phyloP scores from a whole-genome alignment of 2,888 invertebrate species.

The Lingula anatina region DNA sequence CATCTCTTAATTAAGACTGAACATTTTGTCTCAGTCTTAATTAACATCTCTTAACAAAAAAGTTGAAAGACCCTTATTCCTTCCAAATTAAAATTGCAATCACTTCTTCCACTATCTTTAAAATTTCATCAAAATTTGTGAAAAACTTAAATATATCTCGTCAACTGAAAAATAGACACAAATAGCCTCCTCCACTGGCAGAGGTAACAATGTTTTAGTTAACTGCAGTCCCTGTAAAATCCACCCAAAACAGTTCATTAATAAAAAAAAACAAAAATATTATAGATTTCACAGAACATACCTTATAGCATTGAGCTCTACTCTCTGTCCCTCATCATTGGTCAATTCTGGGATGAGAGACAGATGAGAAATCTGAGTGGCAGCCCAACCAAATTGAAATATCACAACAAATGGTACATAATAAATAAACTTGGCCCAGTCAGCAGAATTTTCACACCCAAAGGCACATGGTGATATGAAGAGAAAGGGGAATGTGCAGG shows the following conservation, averaged over 20 bases:
- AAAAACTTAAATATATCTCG: no score
- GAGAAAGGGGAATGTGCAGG: slow-evolving; percentile 79
- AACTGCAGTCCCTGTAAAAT: slow-evolving; percentile 58
- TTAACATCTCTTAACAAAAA: no score
- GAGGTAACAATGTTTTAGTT: slow-evolving; percentile 64
- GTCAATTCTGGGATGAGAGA: slow-evolving; percentile 70
- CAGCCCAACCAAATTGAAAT: slow-evolving; percentile 91
- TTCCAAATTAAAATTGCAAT: no score
- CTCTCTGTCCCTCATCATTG: slow-evolving; percentile 44
- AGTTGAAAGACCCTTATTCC: no score
- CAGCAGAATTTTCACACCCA: slow-evolving; percentile 63
- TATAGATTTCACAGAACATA: slow-evolving; percentile 63
- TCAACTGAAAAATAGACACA: no score
- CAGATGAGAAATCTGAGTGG: slow-evolving; percentile 85
- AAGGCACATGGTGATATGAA: slow-evolving; percentile 74
- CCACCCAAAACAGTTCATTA: slow-evolving; percentile 67
- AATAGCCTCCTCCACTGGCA: no score
- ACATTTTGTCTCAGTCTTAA: no score
- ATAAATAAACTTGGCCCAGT: slow-evolving; percentile 52
- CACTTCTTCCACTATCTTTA: no score
- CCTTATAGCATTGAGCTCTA: slow-evolving; percentile 54
- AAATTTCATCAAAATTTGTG: no score
- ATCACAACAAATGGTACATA: slow-evolving; percentile 57
- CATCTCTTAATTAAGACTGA: no score
- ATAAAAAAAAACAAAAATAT: slow-evolving; percentile 85